These are phyloP conservation scores for Chrysolina americana DNA, from an alignment of 2,888 invertebrate species.

Conservation along the genomic window DNA sequence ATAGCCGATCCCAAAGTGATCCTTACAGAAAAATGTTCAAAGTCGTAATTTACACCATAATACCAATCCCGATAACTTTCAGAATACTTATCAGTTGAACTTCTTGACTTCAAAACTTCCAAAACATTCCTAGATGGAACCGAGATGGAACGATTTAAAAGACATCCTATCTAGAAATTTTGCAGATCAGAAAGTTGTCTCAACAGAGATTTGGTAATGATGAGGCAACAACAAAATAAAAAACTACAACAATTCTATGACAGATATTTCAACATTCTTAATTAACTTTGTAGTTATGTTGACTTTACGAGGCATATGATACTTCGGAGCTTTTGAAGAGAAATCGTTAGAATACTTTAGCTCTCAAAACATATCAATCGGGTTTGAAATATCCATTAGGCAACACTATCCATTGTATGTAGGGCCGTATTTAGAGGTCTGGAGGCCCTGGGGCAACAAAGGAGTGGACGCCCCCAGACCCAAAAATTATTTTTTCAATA, in stretches of 20 bases:
- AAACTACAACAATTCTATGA: slow-evolving; percentile 48
- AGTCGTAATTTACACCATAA: no score
- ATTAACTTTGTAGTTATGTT: slow-evolving; percentile 39
- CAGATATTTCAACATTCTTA: slow-evolving; percentile 30
- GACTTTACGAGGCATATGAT: slow-evolving; percentile 31
- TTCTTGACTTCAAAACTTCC: slow-evolving; percentile 34
- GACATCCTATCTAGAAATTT: slow-evolving; percentile 23
- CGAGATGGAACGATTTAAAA: no score
- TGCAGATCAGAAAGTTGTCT: slow-evolving; percentile 44
- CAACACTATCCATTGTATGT: slow-evolving; percentile 31
- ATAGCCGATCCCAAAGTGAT: no score
- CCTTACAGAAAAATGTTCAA: no score
- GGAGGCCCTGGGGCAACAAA: no score
- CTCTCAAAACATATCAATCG: slow-evolving; percentile 32
- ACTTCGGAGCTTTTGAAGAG: slow-evolving; percentile 20
- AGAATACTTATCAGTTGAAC: slow-evolving; percentile 42
- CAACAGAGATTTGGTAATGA: slow-evolving; percentile 41
- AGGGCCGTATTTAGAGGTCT: no score
- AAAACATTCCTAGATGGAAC: no score
- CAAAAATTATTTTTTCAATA: no score
- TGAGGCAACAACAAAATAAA: slow-evolving; percentile 42
- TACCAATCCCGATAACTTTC: slow-evolving; percentile 35
- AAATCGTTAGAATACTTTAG: slow-evolving; percentile 25
- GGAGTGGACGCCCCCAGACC: no score
- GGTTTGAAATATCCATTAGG: no score